Evolutionary conservation across 2,888 invertebrate genomes (phyloP).

Genomic region (Serripes groenlandicus): DNA sequence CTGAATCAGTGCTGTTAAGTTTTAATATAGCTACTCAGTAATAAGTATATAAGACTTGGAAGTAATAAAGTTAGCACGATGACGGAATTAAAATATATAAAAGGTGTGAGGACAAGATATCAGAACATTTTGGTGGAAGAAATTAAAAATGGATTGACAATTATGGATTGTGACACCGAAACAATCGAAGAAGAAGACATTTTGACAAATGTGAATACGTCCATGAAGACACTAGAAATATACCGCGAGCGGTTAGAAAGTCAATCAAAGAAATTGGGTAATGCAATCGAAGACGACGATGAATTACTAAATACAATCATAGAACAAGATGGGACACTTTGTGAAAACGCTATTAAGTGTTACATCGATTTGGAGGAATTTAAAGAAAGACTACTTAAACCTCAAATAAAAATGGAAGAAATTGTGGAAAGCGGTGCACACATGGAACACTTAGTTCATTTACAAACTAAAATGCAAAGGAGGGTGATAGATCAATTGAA

Average conservation of each 20-base stretch:
- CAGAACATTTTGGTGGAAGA: neutral
- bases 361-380: neutral
- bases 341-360: neutral
- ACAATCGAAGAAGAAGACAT: neutral
- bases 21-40: too few relatives aligned
- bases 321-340: neutral
- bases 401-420: neutral
- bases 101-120: slow-evolving; percentile 5
- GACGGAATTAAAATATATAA: neutral
- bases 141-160: neutral
- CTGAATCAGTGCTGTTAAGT: too few relatives aligned
- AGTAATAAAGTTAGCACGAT: too few relatives aligned
- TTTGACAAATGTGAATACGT: neutral
- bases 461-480: neutral
- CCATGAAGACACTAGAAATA: neutral
- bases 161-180: neutral
- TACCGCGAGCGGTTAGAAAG: neutral
- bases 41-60: too few relatives aligned
- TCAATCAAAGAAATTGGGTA: neutral
- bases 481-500: slow-evolving; percentile 20
- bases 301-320: neutral
- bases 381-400: neutral
- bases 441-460: neutral
- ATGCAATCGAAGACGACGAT: neutral
- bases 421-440: too few relatives aligned